phyloP scores from a whole-genome alignment of 30 jellyfish, hydroid and myxozoan genomes.

The Calvadosia cruxmelitensis region DNA sequence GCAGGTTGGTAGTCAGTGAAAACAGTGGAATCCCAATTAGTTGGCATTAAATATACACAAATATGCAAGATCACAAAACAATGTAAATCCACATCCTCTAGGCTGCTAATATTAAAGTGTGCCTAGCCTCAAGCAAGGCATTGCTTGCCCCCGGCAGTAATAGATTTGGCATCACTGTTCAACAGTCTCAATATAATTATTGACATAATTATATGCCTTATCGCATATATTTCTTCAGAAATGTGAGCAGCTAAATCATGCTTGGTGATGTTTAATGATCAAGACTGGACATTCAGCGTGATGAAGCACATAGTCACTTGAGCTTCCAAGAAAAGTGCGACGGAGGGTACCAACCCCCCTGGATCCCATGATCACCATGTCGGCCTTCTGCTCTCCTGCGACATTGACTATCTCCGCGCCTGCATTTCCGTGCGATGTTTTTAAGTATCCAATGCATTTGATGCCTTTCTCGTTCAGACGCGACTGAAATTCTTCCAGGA shows the following conservation, averaged over 20 bases:
- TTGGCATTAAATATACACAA: no score
- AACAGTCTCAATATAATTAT: slow-evolving; percentile 1
- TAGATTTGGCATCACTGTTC: neutral
- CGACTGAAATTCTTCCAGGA: slow-evolving; percentile 32
- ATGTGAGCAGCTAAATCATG: neutral
- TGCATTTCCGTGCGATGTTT: slow-evolving; percentile 54
- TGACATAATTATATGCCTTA: no score
- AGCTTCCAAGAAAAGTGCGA: slow-evolving; percentile 74
- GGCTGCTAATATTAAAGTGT: slow-evolving; percentile 9
- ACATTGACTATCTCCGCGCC: slow-evolving; percentile 61
- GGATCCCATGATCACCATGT: slow-evolving; percentile 57
- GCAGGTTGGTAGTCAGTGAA: no score
- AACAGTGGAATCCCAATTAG: no score
- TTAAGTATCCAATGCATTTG: slow-evolving; percentile 39
- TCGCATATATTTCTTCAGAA: no score
- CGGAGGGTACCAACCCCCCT: slow-evolving; percentile 78
- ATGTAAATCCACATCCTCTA: slow-evolving; percentile 6
- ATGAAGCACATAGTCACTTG: slow-evolving; percentile 82
- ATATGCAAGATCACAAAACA: slow-evolving; percentile 10
- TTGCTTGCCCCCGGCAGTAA: slow-evolving; percentile 5
- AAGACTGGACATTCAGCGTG: slow-evolving; percentile 68
- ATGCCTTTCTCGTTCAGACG: slow-evolving; percentile 47
- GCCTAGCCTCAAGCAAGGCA: neutral
- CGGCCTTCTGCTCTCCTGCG: slow-evolving; percentile 50
- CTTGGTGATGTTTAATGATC: slow-evolving; percentile 43